A percentile compares a stretch with the other conserved stretches of the same genome.
Conservation (phyloP, 2,797 vertebrate genomes). For the Adrianichthys oophorus region DNA sequence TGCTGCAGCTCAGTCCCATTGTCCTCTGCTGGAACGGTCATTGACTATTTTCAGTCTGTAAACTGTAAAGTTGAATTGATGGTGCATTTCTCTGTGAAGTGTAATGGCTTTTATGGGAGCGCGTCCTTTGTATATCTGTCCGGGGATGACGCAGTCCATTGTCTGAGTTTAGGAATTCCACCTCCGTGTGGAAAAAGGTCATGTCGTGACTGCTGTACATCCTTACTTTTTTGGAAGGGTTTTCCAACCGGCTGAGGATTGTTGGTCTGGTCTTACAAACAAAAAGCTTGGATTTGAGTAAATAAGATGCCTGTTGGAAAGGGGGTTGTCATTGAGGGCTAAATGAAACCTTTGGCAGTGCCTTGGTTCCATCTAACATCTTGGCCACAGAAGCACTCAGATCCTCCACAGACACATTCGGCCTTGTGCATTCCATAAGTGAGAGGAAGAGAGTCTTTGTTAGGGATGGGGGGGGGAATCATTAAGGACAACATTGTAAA, state of each 20-base stretch:
- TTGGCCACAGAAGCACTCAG: slow-evolving; percentile 43
- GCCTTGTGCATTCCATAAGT: slow-evolving; percentile 61
- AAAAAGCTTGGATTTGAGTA: slow-evolving; percentile 4
- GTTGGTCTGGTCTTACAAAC: neutral
- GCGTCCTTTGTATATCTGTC: slow-evolving; percentile 49
- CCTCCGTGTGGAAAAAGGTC: slow-evolving; percentile 48
- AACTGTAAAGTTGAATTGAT: slow-evolving; percentile 39
- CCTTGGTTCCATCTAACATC: slow-evolving; percentile 33
- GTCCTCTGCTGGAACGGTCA: slow-evolving; percentile 56
- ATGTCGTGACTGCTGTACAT: slow-evolving; percentile 29
- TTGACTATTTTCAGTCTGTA: slow-evolving; percentile 53
- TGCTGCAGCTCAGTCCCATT: slow-evolving; percentile 53
- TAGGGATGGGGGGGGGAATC: slow-evolving; percentile 60
- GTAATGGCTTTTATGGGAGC: slow-evolving; percentile 43
- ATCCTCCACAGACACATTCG: slow-evolving; percentile 47
- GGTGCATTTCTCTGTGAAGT: slow-evolving; percentile 36
- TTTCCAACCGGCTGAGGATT: neutral
- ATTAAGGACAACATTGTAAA: slow-evolving; percentile 61
- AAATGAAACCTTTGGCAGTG: slow-evolving; percentile 32
- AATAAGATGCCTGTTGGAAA: slow-evolving; percentile 1
- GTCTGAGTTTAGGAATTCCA: slow-evolving; percentile 51
- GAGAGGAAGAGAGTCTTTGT: slow-evolving; percentile 70
- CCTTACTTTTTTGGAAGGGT: slow-evolving; percentile 14
- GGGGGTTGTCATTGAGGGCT: neutral
- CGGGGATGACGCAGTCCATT: slow-evolving; percentile 56